A percentile compares a stretch with the other conserved stretches of the same genome.
Conservation (phyloP, 2,888 invertebrate species). For the Eristalinus aeneus region DNA sequence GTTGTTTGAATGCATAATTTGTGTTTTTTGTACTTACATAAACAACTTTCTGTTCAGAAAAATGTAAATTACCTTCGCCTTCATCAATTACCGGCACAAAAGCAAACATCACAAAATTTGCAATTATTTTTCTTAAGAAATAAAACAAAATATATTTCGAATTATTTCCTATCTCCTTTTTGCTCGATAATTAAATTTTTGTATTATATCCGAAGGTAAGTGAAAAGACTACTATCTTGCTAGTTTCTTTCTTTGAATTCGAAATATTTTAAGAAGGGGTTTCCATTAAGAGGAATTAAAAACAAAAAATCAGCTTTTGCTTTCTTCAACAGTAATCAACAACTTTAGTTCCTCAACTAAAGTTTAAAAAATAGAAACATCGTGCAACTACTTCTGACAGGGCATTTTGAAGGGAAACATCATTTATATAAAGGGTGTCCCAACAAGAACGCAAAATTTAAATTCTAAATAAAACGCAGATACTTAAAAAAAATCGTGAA, state of each 20-base stretch:
- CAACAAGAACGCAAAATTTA: too few species aligned
- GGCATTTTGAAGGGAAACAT: too few species aligned
- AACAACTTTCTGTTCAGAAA: background rate
- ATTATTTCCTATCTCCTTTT: conserved; percentile 11
- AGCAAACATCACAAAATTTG: background rate
- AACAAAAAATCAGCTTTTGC: background rate
- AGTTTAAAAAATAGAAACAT: too few species aligned
- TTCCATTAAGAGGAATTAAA: background rate
- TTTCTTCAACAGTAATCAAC: too few species aligned
- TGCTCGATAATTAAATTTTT: conserved; percentile 32
- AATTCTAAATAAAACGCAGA: too few species aligned
- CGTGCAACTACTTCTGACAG: too few species aligned
- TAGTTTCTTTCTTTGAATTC: background rate
- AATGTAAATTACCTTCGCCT: background rate
- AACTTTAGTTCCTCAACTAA: too few species aligned
- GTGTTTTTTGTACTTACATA: background rate
- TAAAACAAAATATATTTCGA: background rate
- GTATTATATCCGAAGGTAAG: conserved; percentile 37
- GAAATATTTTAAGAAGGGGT: background rate
- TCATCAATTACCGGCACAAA: background rate
- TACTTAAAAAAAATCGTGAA: too few species aligned
- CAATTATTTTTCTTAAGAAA: background rate
- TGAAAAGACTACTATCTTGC: conserved; percentile 37
- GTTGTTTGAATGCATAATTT: too few species aligned
- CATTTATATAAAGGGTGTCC: too few species aligned